Percentiles rank a stretch among this genome's conserved stretches.
Evolutionary conservation across 1,140 invertebrate genomes (phyloP).

Genomic region (Rhagoletis zephyria): DNA sequence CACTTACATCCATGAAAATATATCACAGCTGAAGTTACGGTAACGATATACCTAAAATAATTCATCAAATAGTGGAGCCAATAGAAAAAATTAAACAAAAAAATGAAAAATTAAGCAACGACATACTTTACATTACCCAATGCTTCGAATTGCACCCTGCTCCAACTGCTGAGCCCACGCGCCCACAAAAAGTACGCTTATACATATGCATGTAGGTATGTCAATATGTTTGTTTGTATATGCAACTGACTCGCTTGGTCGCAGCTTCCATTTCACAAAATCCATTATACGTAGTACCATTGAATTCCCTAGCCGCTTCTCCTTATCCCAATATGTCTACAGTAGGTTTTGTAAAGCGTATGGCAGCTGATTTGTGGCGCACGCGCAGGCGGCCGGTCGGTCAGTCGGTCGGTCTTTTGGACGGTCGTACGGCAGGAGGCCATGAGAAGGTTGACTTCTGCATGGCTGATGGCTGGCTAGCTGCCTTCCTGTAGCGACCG

Average conservation of each 20-base stretch:
- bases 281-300: slow-evolving; percentile 17
- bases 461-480: background rate
- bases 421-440: slow-evolving; percentile 4
- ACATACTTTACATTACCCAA: background rate
- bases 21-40: too few species aligned
- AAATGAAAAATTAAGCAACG: too few species aligned
- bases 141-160: background rate
- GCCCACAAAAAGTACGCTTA: background rate
- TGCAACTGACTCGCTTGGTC: background rate
- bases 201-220: too few species aligned
- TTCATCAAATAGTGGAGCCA: too few species aligned
- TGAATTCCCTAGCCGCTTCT: background rate
- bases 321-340: background rate
- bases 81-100: too few species aligned
- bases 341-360: background rate
- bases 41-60: too few species aligned
- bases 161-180: slow-evolving; percentile 16
- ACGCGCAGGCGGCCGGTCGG: background rate
- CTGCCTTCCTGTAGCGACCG: background rate
- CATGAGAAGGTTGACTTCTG: background rate
- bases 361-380: background rate
- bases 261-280: slow-evolving; percentile 43
- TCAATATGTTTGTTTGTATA: background rate
- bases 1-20: too few species aligned
- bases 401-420: background rate